Percentiles rank a stretch among this genome's conserved stretches.
phyloP scores from a whole-genome alignment of 2,888 invertebrate species.

The Choristoneura rosaceana region DNA sequence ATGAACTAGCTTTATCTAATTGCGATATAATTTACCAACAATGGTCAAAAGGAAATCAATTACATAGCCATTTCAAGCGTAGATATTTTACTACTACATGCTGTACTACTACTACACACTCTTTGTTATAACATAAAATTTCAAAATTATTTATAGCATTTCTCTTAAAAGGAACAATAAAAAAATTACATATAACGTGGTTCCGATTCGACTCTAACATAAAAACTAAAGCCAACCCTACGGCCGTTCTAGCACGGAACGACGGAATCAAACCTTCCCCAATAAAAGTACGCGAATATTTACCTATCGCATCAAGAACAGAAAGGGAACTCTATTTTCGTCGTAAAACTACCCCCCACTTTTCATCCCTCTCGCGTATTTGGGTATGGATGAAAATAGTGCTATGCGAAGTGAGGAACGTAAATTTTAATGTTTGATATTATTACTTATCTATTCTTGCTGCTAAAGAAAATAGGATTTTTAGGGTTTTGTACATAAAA shows the following conservation, averaged over 20 bases:
- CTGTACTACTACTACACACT: too few species aligned
- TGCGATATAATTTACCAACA: too few species aligned
- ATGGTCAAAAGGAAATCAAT: too few species aligned
- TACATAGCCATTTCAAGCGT: too few species aligned
- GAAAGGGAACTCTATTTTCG: slow-evolving; percentile 67
- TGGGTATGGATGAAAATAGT: slow-evolving; percentile 5
- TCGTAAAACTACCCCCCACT: slow-evolving; percentile 72
- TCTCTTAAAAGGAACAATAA: not conserved
- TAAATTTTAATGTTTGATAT: not conserved
- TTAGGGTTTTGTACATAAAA: not conserved
- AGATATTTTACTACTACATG: too few species aligned
- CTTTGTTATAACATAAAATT: too few species aligned
- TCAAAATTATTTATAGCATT: not conserved
- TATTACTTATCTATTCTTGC: not conserved
- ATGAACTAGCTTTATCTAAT: too few species aligned
- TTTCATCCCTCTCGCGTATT: slow-evolving; percentile 57
- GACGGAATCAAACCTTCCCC: slow-evolving; percentile 47
- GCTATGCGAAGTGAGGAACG: not conserved
- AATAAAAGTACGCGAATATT: slow-evolving; percentile 56
- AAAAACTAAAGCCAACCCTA: slow-evolving; percentile 42
- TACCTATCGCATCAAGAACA: slow-evolving; percentile 64
- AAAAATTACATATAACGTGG: not conserved
- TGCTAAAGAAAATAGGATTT: too few species aligned
- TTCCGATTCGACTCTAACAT: slow-evolving; percentile 20
- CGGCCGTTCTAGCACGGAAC: slow-evolving; percentile 21